Conservation (phyloP, 2,888 invertebrate species). For the Pteria penguin region DNA sequence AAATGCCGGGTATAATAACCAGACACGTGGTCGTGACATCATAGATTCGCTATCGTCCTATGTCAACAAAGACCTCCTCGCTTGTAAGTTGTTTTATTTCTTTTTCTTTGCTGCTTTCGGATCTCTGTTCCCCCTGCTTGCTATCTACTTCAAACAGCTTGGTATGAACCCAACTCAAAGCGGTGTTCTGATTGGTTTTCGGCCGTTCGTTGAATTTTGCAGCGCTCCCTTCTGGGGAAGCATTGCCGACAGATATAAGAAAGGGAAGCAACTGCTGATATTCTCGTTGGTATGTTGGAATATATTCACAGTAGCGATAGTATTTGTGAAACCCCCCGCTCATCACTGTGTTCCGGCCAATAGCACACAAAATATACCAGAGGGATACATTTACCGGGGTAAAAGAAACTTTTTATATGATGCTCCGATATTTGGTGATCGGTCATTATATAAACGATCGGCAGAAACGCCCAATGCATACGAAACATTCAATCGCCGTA, state of each 20-base stretch:
- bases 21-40: constrained; percentile 58
- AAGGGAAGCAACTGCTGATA: constrained; percentile 87
- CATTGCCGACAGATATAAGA: constrained; percentile 89
- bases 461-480: neutral
- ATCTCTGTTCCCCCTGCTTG: constrained; percentile 97
- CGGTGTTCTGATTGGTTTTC: constrained; percentile 90
- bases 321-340: constrained; percentile 96
- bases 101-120: constrained; percentile 99
- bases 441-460: no score
- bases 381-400: constrained; percentile 43
- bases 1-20: constrained; percentile 47
- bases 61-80: constrained; percentile 83
- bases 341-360: constrained; percentile 90
- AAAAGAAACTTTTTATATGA: no score
- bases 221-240: constrained; percentile 99
- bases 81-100: constrained; percentile 98
- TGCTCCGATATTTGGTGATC: no score
- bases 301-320: constrained; percentile 96
- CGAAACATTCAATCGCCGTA: neutral
- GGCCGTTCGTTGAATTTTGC: constrained; percentile 98
- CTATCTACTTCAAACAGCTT: constrained; percentile 99
- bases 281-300: constrained; percentile 97
- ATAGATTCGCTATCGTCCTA: constrained; percentile 71
- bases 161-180: constrained; percentile 99
- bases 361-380: constrained; percentile 82